Evolutionary conservation across 2,888 invertebrate genomes (phyloP).

Genomic region (Campopleginae sp.): DNA sequence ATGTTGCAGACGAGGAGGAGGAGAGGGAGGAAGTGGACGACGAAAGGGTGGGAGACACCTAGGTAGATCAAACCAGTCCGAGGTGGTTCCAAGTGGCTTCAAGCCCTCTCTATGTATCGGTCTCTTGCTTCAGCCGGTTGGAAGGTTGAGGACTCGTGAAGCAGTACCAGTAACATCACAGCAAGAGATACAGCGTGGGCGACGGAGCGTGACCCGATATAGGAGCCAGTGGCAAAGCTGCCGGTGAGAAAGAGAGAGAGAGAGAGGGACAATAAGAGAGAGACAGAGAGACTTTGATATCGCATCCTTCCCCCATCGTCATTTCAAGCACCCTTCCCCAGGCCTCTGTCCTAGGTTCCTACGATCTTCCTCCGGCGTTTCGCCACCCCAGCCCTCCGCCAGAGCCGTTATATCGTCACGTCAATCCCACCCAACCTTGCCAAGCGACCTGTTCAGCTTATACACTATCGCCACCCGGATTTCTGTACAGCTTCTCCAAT

Average conservation of each 20-base stretch:
- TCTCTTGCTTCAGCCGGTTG: slow-evolving; percentile 46
- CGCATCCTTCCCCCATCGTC: slow-evolving; percentile 60
- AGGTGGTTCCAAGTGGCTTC: slow-evolving; percentile 57
- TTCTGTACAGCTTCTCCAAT: slow-evolving; percentile 36
- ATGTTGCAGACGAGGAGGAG: background rate
- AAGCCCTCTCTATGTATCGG: slow-evolving; percentile 34
- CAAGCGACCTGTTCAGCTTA: slow-evolving; percentile 35
- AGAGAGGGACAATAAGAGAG: background rate
- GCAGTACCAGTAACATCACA: slow-evolving; percentile 42
- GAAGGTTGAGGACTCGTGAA: slow-evolving; percentile 59
- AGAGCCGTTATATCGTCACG: slow-evolving; percentile 50
- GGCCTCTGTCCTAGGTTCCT: slow-evolving; percentile 37
- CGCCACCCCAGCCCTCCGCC: slow-evolving; percentile 32
- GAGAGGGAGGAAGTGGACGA: slow-evolving; percentile 33
- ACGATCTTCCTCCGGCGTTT: slow-evolving; percentile 50
- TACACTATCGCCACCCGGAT: slow-evolving; percentile 62
- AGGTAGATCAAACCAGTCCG: slow-evolving; percentile 65
- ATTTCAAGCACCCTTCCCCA: slow-evolving; percentile 40
- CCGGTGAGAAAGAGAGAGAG: slow-evolving; percentile 67
- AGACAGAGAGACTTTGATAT: slow-evolving; percentile 51
- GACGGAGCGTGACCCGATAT: slow-evolving; percentile 78
- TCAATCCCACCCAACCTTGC: slow-evolving; percentile 35
- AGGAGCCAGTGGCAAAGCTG: slow-evolving; percentile 74
- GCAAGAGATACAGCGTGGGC: slow-evolving; percentile 63
- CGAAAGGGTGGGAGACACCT: slow-evolving; percentile 18